A percentile compares a stretch with the other conserved stretches of the same genome.
Evolutionary conservation across 2,113 vertebrate species (phyloP).

Genomic region (Boleophthalmus pectinirostris): DNA sequence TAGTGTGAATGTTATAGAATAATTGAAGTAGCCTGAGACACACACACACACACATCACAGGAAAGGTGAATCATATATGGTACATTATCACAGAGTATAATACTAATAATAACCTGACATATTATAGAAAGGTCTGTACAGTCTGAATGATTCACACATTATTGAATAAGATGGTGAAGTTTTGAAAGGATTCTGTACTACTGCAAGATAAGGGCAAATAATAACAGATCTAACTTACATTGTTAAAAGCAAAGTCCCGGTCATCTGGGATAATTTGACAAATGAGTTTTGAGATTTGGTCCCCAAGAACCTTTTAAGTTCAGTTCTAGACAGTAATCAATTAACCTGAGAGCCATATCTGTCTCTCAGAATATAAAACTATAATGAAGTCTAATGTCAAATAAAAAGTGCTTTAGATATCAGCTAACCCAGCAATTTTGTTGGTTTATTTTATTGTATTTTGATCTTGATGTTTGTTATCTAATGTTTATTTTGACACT

Average conservation of each 20-base stretch:
- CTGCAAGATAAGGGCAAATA: no score
- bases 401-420: no score
- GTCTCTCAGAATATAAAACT: background rate
- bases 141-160: no score
- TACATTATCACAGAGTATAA: background rate
- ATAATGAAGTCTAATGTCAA: slow-evolving; percentile 5
- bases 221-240: background rate
- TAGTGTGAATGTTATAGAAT: no score
- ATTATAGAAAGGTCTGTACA: no score
- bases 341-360: background rate
- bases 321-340: background rate
- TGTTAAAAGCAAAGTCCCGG: background rate
- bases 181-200: background rate
- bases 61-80: background rate
- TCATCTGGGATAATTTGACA: background rate
- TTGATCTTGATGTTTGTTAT: no score
- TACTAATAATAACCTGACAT: background rate
- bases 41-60: background rate
- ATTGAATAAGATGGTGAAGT: no score
- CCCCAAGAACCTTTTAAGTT: slow-evolving; percentile 1
- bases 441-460: no score
- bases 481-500: no score
- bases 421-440: no score
- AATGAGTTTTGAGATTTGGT: background rate
- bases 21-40: no score